Conservation (phyloP, 2,113 vertebrate species). For the Pelodiscus sinensis region DNA sequence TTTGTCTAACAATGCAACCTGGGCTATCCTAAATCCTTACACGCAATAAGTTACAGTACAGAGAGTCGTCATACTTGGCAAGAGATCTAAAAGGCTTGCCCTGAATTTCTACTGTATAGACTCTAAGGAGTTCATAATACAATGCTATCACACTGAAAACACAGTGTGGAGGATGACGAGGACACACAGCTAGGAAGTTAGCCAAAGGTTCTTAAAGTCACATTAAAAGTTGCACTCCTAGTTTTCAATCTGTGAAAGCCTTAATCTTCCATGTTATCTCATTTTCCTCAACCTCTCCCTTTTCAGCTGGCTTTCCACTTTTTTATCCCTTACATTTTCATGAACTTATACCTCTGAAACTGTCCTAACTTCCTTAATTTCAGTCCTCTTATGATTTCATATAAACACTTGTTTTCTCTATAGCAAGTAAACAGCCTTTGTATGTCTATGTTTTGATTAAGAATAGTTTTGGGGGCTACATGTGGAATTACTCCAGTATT, state of each 20-base stretch:
- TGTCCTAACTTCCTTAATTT: neutral
- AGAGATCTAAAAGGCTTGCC: neutral
- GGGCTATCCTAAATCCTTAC: neutral
- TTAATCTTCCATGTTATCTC: neutral
- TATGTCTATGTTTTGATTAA: neutral
- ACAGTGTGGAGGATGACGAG: no score
- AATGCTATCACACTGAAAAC: neutral
- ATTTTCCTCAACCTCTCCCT: neutral
- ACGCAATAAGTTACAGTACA: neutral
- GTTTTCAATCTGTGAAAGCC: neutral
- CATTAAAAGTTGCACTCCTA: neutral
- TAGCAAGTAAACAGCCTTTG: neutral
- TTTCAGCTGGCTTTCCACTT: fast-evolving
- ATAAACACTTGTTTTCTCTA: neutral
- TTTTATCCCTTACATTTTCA: neutral
- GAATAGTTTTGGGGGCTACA: neutral
- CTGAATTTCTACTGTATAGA: neutral
- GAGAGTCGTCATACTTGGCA: neutral
- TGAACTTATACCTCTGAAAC: neutral
- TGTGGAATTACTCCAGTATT: neutral
- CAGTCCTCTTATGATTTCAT: neutral
- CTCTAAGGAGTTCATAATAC: conserved; percentile 5
- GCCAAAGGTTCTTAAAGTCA: neutral
- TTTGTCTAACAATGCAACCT: neutral
- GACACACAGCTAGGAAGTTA: neutral